phyloP scores from a whole-genome alignment of 2,797 vertebrate genomes.

The Propithecus perrieri region DNA sequence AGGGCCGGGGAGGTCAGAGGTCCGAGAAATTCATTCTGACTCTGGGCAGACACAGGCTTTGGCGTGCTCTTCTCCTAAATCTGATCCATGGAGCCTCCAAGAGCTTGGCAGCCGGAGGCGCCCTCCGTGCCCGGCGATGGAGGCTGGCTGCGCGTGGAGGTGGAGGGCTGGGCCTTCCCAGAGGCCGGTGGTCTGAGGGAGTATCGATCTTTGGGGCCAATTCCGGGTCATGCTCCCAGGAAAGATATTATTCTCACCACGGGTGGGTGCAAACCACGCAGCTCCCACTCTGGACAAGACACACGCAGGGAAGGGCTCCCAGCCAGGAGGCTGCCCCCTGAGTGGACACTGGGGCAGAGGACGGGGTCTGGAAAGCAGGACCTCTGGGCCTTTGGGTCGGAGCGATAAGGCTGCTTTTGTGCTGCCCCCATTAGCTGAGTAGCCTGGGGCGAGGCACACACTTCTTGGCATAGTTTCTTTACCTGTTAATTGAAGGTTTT shows the following conservation, averaged over 20 bases:
- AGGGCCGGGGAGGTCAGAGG: neutral
- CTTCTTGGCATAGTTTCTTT: accelerated
- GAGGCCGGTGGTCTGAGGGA: neutral
- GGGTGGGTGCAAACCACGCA: accelerated
- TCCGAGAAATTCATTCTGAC: accelerated
- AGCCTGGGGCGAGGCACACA: accelerated
- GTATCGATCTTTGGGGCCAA: accelerated
- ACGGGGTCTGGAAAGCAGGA: accelerated
- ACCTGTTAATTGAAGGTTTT: neutral
- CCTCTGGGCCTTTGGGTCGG: neutral
- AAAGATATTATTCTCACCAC: neutral
- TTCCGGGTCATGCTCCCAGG: accelerated
- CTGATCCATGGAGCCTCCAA: neutral
- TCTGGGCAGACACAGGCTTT: accelerated
- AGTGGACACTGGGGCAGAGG: accelerated
- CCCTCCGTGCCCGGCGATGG: neutral
- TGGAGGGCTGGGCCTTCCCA: neutral
- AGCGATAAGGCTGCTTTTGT: neutral
- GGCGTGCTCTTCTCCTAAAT: neutral
- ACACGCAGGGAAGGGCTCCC: neutral
- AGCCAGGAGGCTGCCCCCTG: accelerated
- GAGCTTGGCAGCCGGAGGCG: neutral
- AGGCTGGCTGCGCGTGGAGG: accelerated
- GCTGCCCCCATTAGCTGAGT: neutral
- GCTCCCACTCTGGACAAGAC: accelerated